A percentile compares a stretch with the other conserved stretches of the same genome.
Evolutionary conservation across 2,797 vertebrate genomes (phyloP).

Genomic region (Cercopithecus neglectus): DNA sequence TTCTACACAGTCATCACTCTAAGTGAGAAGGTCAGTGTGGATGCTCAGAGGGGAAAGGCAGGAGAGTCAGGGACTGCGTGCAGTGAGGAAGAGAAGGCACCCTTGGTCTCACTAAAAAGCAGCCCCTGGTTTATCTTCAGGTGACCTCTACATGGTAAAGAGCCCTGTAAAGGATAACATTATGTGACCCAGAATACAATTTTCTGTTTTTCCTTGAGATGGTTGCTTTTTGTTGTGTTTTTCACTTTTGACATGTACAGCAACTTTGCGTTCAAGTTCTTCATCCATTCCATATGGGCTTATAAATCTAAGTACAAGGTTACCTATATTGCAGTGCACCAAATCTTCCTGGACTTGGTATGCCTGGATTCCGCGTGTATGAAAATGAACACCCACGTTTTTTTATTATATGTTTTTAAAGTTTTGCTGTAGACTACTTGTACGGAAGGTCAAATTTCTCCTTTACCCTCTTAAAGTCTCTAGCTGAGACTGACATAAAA

Average conservation of each 20-base stretch:
- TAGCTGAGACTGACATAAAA: neutral
- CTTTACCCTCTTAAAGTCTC: neutral
- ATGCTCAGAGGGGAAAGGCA: neutral
- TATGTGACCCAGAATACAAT: neutral
- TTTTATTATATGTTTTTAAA: constrained; percentile 14
- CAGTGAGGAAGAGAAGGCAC: neutral
- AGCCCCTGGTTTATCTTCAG: neutral
- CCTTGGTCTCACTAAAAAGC: neutral
- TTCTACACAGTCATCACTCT: neutral
- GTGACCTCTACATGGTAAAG: neutral
- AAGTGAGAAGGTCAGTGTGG: neutral
- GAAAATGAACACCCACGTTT: neutral
- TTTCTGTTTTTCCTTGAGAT: neutral
- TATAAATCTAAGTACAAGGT: neutral
- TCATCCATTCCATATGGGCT: neutral
- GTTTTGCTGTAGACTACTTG: neutral
- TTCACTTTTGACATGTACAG: neutral
- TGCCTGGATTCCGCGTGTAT: neutral
- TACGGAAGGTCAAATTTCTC: neutral
- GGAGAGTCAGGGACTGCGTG: neutral
- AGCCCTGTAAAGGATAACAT: neutral
- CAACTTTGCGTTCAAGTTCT: constrained; percentile 8
- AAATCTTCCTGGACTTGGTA: neutral
- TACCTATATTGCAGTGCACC: neutral
- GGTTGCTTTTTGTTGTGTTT: neutral